These are phyloP conservation scores for Chionoecetes opilio DNA, from an alignment of 1,140 invertebrate species.

Conservation along the genomic window DNA sequence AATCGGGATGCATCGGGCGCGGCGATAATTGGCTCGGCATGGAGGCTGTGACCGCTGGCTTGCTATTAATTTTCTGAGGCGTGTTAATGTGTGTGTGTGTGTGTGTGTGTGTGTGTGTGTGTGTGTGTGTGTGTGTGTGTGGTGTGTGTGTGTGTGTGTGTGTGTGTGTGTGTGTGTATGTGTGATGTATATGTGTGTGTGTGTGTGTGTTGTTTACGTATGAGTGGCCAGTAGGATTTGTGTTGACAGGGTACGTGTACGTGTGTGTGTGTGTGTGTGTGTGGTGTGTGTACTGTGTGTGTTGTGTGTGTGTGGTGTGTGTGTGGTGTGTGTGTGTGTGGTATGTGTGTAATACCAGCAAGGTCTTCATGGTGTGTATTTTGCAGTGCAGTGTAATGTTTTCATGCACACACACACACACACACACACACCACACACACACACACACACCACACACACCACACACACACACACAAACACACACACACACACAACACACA, in stretches of 20 bases:
- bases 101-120: conserved; percentile 16
- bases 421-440: conserved; percentile 37
- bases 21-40: background rate
- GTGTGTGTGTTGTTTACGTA: conserved; percentile 24
- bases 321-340: no score
- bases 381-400: no score
- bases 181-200: background rate
- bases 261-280: conserved; percentile 23
- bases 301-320: background rate
- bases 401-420: conserved; percentile 22
- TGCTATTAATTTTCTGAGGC: background rate
- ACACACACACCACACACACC: conserved; percentile 41
- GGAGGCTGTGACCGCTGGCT: background rate
- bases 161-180: background rate
- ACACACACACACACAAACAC: no score
- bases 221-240: background rate
- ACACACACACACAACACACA: no score
- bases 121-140: conserved; percentile 16
- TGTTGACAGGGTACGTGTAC: background rate
- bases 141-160: background rate
- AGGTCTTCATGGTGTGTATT: no score
- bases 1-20: background rate
- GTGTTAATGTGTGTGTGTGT: conserved; percentile 17
- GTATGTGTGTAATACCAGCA: no score
- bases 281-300: conserved; percentile 15